Conservation (phyloP, 1,140 invertebrate genomes). For the Bathynomus jamesi region DNA sequence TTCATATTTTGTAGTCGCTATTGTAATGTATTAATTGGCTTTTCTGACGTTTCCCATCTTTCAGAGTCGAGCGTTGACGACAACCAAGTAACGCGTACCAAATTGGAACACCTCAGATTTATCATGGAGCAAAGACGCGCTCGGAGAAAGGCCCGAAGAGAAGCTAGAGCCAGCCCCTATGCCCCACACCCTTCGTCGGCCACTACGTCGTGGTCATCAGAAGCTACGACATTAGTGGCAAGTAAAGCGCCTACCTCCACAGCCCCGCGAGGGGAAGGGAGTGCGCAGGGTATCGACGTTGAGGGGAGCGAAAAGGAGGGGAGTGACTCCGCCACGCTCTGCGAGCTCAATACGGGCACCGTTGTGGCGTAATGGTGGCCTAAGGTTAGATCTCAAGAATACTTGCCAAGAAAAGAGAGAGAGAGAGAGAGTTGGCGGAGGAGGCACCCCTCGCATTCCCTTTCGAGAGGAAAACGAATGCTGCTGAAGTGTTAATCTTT, state of each 20-base stretch:
- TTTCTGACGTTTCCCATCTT: too few relatives aligned
- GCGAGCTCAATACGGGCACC: conserved; percentile 29
- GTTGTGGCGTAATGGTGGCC: conserved; percentile 31
- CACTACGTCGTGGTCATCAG: conserved; percentile 14
- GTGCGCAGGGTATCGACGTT: conserved; percentile 22
- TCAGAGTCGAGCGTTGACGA: conserved; percentile 45
- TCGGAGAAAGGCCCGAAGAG: conserved; percentile 65
- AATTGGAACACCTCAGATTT: conserved; percentile 71
- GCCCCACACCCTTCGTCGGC: conserved; percentile 40
- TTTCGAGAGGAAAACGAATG: neutral
- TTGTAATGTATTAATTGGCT: too few relatives aligned
- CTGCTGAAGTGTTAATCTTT: neutral
- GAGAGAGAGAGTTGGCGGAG: neutral
- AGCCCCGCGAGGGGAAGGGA: conserved; percentile 7
- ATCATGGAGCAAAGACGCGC: conserved; percentile 82
- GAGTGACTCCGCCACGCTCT: conserved; percentile 19
- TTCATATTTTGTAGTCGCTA: too few relatives aligned
- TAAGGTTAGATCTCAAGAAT: neutral
- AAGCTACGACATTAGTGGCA: conserved; percentile 18
- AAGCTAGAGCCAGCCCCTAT: conserved; percentile 62
- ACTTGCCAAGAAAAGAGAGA: neutral
- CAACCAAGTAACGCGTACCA: conserved; percentile 71
- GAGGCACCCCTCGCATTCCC: neutral
- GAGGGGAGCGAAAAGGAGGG: conserved; percentile 19
- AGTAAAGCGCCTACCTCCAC: conserved; percentile 8